Conservation (phyloP, 1,140 invertebrate genomes). For the Oryctes rhinoceros region DNA sequence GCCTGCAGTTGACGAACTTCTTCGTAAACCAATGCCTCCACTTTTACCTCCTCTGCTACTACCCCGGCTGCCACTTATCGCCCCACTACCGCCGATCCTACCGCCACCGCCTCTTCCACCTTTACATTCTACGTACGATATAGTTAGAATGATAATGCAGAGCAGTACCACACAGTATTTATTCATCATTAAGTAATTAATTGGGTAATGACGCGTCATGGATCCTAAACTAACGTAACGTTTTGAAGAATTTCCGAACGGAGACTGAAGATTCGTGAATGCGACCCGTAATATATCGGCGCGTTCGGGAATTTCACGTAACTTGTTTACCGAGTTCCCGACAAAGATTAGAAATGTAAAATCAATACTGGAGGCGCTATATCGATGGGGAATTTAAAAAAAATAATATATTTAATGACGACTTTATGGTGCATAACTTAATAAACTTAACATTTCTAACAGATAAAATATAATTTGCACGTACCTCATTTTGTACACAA, state of each 20-base stretch:
- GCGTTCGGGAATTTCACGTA: neutral
- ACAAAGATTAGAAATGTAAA: neutral
- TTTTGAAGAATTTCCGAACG: neutral
- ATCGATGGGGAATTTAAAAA: neutral
- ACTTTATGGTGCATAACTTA: too few relatives aligned
- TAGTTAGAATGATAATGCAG: neutral
- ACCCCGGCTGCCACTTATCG: neutral
- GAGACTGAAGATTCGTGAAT: neutral
- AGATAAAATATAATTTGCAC: too few relatives aligned
- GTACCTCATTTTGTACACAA: conserved; percentile 39
- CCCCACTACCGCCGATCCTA: neutral
- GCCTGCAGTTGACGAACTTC: neutral
- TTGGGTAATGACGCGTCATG: neutral
- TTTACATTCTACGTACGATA: neutral
- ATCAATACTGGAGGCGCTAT: neutral
- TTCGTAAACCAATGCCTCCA: neutral
- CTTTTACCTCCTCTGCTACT: neutral
- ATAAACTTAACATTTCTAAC: too few relatives aligned
- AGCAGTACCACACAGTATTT: too few relatives aligned
- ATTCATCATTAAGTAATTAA: neutral
- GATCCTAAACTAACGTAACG: neutral
- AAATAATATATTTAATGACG: neutral
- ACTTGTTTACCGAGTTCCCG: neutral
- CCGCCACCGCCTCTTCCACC: conserved; percentile 1
- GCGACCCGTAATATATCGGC: neutral